Base-by-base conservation (phyloP, 2,888 invertebrate species). In the Argyresthia goedartella region DNA sequence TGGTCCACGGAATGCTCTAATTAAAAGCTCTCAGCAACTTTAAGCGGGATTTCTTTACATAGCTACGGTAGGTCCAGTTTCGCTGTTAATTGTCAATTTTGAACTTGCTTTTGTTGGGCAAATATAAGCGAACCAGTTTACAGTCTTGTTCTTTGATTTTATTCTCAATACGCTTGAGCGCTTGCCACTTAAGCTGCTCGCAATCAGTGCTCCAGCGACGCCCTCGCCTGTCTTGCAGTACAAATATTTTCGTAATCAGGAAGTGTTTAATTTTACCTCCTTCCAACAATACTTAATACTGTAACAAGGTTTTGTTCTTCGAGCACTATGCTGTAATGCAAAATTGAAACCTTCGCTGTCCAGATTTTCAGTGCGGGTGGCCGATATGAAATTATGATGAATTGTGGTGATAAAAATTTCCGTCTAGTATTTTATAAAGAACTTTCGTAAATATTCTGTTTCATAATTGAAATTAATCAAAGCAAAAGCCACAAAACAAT, bases 241-340 rank as follows among this genome's bases (percentile, higher is more conserved):
- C 25, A 25, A 44, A 44, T 44, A 44, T 44, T 44, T 44, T 44
- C 44, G 6, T 9, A 14, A 16, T 3, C 9, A 44, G 13, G 16
- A 9, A 44, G 9, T 15, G 44, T 64, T 65, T 59, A 63, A 63
- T 67, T 73, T 71, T 64, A 65, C 64, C 61, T 59, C 59, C 64
- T 67, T 71, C 65, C 25, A 25, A 25, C 25, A 25, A 6, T 6
- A 4, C 25, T 4, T 25, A 25, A 25, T 6, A 25, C 6, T 6
- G 25, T 25, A 25, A 25, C 25, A 25, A 25, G 2, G 6, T 25
- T 25, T 25, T 25, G n/a, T n/a, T n/a, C n/a, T n/a, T n/a, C n/a
- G n/a, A 25, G 25, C 25, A 25, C 25, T 25, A 25, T 25, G 25
- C 3, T 25, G 2, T 25, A 25, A 2, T 4, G 25, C 25, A 25